Evolutionary conservation across 2,888 invertebrate genomes (phyloP).

Genomic region (Mesoligia furuncula): DNA sequence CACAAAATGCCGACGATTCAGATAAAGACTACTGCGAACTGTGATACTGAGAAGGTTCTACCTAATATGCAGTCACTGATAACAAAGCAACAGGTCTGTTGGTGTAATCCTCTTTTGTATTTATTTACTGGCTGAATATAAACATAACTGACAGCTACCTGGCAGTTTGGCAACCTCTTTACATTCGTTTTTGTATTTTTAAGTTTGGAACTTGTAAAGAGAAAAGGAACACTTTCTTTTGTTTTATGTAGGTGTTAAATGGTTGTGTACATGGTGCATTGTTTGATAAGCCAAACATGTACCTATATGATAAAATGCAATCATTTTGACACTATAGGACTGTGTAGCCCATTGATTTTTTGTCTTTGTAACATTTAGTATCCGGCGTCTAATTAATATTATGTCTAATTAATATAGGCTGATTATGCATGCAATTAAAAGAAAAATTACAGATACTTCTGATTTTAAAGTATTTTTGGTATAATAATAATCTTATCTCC

Average conservation of each 20-base stretch:
- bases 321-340: too few species aligned
- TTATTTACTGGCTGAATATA: constrained; percentile 8
- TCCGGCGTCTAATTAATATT: too few species aligned
- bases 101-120: constrained; percentile 2
- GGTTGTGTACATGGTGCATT: background rate
- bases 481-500: background rate
- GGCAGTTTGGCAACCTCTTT: background rate
- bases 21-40: constrained; percentile 17
- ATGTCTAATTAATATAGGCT: too few species aligned
- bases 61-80: background rate
- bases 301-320: background rate
- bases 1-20: constrained; percentile 15
- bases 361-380: too few species aligned
- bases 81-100: constrained; percentile 10
- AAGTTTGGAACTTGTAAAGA: background rate
- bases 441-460: background rate
- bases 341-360: too few species aligned
- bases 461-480: background rate
- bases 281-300: background rate
- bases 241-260: background rate
- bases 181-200: background rate
- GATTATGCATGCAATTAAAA: background rate
- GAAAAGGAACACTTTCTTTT: background rate
- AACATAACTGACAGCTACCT: background rate
- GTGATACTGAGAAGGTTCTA: background rate